Evolutionary conservation across 2,888 invertebrate genomes (phyloP).

Genomic region (Drosophila acutilabella): DNA sequence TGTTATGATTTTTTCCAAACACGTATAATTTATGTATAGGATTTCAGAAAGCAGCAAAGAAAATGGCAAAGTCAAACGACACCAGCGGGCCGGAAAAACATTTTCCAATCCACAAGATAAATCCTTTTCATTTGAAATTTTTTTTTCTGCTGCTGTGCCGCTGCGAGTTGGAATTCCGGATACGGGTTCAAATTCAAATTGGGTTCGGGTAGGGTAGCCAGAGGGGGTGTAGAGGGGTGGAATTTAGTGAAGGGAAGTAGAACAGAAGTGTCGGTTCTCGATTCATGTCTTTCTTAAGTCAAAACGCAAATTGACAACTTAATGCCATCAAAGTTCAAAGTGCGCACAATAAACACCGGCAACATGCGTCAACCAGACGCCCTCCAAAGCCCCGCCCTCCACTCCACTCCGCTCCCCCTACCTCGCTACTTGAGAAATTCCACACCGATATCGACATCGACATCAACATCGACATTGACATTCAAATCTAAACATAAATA

Average conservation of each 20-base stretch:
- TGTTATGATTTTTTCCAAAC: background rate
- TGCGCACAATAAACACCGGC: constrained; percentile 53
- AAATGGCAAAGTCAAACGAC: constrained; percentile 27
- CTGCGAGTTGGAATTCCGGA: constrained; percentile 6
- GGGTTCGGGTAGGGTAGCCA: background rate
- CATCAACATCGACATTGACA: constrained; percentile 73
- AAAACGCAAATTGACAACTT: constrained; percentile 79
- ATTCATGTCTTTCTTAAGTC: constrained; percentile 60
- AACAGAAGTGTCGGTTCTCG: constrained; percentile 27
- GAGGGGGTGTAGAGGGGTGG: no score
- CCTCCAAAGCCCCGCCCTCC: background rate
- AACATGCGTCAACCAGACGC: constrained; percentile 41
- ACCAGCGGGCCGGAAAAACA: constrained; percentile 18
- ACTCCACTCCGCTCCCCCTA: background rate
- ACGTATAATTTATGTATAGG: no score
- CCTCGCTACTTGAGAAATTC: constrained; percentile 17
- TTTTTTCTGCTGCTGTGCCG: constrained; percentile 7
- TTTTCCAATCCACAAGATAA: constrained; percentile 40
- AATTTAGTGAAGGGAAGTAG: background rate
- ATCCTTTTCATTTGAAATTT: constrained; percentile 52
- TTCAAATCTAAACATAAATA: constrained; percentile 82
- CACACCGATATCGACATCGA: constrained; percentile 7
- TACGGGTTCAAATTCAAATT: constrained; percentile 9
- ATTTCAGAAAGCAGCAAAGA: background rate
- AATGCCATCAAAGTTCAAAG: constrained; percentile 81